These are phyloP conservation scores for Buteo buteo DNA, from an alignment of 2,113 vertebrate species.

Conservation along the genomic window DNA sequence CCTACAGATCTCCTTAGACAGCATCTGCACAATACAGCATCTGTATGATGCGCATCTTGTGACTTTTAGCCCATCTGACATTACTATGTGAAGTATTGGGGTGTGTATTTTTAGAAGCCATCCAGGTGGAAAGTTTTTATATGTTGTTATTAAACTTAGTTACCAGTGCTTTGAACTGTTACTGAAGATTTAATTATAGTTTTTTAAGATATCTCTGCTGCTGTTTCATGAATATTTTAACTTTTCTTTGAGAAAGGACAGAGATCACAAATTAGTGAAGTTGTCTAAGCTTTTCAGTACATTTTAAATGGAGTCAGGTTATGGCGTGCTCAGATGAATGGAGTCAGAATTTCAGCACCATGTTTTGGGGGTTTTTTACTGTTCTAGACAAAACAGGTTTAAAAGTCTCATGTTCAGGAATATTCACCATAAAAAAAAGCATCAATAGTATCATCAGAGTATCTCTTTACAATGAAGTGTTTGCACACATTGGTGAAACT, in stretches of 20 bases:
- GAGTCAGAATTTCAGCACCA: not conserved
- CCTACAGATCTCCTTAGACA: not conserved
- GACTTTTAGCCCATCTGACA: not conserved
- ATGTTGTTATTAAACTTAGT: not conserved
- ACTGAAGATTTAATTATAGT: not conserved
- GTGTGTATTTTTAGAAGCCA: not conserved
- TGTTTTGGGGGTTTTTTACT: not conserved
- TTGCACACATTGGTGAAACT: not conserved
- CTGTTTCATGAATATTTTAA: not conserved
- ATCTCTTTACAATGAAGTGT: not conserved
- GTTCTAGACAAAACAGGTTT: not conserved
- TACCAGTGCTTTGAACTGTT: not conserved
- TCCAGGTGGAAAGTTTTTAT: not conserved
- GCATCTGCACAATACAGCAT: not conserved
- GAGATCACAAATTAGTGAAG: not conserved
- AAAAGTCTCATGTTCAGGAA: not conserved
- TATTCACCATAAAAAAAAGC: not conserved
- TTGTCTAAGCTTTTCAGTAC: not conserved
- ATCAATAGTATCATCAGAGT: not conserved
- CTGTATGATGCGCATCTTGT: fast-evolving
- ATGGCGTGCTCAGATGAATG: not conserved
- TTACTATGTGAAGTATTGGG: not conserved
- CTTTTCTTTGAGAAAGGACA: not conserved
- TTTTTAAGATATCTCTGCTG: not conserved
- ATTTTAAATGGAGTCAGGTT: not conserved